Base-by-base conservation (phyloP, 1,140 invertebrate genomes). In the Euborellia annulipes region DNA sequence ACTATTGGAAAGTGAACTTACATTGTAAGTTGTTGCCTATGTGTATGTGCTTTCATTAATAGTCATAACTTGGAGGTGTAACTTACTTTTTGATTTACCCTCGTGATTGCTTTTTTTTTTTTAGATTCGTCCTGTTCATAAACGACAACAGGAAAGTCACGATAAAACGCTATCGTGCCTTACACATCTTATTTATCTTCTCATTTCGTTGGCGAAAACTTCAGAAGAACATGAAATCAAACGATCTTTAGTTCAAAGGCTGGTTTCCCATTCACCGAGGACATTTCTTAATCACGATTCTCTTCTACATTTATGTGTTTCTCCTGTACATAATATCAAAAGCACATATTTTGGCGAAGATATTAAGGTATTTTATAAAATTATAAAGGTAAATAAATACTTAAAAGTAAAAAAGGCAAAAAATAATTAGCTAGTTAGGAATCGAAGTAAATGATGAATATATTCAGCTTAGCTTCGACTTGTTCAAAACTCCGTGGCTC, bases 121-220 rank as follows among this genome's bases (percentile, higher is more conserved):
- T 19, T 21, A 69, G 65, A 67, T 79, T 43, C 68, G 73, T 48
- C 85, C 85, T 3, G 71, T 81, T 16, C 77, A 77, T 56, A 79
- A 80, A 54, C 68, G 75, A 48, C 86, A 91, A 57, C 74, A 80
- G 51, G 85, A 88, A 47, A 81, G 76, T 63, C 88, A 83, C 57
- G 85, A 90, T 58, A 73, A 78, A 45, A 79, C 81, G 17, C 62
- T 88, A 47, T 81, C 79, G 54, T 84, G 82, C 54, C 69, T 84
- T 3, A 82, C 83, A 1, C 84, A 89, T 64, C 66, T 89, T 30
- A 76, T 90, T 46, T 83, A 84, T 61, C 63, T 90, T 43, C 63
- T 86, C 40, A 62, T 78, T 41, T 67, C 74, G 60, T 79, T 75
- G 47, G 68, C 70, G 34, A 62, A 68, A 53, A 66, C 69, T 11